Evolutionary conservation across 1,140 invertebrate species (phyloP).

Genomic region (Atopsyche davidsoni): DNA sequence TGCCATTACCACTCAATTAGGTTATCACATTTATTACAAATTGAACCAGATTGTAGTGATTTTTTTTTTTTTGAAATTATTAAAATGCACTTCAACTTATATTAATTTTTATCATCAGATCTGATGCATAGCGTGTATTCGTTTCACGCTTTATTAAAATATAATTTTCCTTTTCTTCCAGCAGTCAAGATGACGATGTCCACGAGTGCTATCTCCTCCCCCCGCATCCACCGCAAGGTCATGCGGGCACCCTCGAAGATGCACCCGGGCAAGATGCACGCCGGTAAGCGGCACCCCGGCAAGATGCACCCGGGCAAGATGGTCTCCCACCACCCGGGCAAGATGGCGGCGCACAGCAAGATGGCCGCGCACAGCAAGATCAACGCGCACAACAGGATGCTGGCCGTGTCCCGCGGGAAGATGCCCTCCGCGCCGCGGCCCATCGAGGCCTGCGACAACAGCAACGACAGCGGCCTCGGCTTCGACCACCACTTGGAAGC

Average conservation of each 20-base stretch:
- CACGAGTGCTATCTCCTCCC: conserved; percentile 55
- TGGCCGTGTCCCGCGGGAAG: conserved; percentile 10
- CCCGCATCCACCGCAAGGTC: conserved; percentile 55
- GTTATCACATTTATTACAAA: no score
- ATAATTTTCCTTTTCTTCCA: conserved; percentile 36
- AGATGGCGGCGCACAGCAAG: conserved; percentile 45
- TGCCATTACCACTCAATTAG: no score
- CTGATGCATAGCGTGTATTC: no score
- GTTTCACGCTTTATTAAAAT: no score
- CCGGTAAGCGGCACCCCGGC: conserved; percentile 44
- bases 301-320: conserved; percentile 41
- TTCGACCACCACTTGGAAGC: conserved; percentile 55
- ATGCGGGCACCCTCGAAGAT: conserved; percentile 47
- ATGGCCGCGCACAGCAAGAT: conserved; percentile 33
- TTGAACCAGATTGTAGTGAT: no score
- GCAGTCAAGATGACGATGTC: conserved; percentile 66
- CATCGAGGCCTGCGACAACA: conserved; percentile 62
- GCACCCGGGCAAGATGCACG: conserved; percentile 50
- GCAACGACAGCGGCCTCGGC: conserved; percentile 76
- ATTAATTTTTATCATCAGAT: conserved; percentile 4
- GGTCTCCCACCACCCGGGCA: conserved; percentile 36
- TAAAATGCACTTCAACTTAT: no score
- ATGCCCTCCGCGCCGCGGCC: conserved; percentile 36
- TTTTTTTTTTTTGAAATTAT: no score
- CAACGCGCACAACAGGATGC: conserved; percentile 30